Evolutionary conservation across 2,797 vertebrate species (phyloP), one percentile per base, ranked within the genome.

Genomic region (Chelonia mydas): DNA sequence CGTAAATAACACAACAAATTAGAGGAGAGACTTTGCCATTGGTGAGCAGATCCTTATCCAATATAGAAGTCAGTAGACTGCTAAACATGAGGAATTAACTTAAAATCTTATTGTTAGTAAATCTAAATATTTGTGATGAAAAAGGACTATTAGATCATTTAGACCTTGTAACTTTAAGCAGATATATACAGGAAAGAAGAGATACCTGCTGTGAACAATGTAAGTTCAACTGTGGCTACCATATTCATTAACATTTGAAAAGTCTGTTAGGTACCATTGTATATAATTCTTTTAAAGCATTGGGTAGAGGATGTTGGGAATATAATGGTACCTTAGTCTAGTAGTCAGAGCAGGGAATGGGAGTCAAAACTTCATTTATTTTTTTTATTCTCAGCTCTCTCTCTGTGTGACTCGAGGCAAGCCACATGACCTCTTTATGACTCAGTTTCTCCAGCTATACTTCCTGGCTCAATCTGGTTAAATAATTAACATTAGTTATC

Each of bases 51-150:
- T n/a, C 86, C 47, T 49, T 83, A 78, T 53, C 37, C 15, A 5
- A 31, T 11, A 83, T 0, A 23, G n/a, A 72, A 49, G 6, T 33
- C 78, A 17, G 0, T 1, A 79, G 59, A 33, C 15, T 57, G 16
- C 15, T 16, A 49, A 81, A 31, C 25, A 11, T 31, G 15, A 45
- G 21, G 50, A 13, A 5, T 33, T 57, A 84, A 81, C 10, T n/a
- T 54, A n/a, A 5, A 83, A 57, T 83, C 68, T 78, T 57, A 11
- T 47, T 86, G 74, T 54, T 81, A 77, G 61, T 50, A 54, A 28
- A n/a, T 50, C 76, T 81, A 76, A 41, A 2, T 10, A 76, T 53
- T 54, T 31, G 74, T 78, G 53, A 37, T 53, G n/a, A 49, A 33
- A 76, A 2, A 27, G 33, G 54, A 25, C 31, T 65, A 1, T 13